These are phyloP conservation scores for Hippoglossus hippoglossus DNA, from an alignment of 2,797 vertebrate species.

Conservation along the genomic window DNA sequence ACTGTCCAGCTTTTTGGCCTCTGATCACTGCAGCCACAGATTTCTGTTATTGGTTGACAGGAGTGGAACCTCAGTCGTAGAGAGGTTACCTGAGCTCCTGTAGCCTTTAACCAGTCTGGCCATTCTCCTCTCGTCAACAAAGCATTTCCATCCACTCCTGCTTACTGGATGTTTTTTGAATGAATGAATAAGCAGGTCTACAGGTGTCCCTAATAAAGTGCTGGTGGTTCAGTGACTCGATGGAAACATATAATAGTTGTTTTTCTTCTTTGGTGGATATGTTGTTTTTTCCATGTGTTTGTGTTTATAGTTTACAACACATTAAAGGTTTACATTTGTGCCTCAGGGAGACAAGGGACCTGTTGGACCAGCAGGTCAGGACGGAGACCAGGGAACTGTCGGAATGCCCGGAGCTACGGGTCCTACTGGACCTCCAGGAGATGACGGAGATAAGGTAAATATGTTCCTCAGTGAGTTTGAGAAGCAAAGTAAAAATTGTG, in stretches of 20 bases:
- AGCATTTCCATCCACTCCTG: too few species aligned
- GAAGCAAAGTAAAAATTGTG: background rate
- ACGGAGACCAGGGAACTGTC: constrained; percentile 93
- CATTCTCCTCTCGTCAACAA: too few species aligned
- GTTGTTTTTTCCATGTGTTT: background rate
- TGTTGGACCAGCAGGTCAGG: constrained; percentile 92
- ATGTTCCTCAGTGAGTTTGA: background rate
- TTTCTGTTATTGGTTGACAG: too few species aligned
- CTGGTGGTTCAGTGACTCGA: background rate
- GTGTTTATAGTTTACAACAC: background rate
- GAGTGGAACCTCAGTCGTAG: too few species aligned
- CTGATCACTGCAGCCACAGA: too few species aligned
- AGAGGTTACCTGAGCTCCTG: too few species aligned
- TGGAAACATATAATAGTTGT: background rate
- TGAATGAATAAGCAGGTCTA: background rate
- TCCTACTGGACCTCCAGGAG: constrained; percentile 91
- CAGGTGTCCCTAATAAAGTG: constrained; percentile 1
- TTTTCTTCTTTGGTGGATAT: background rate
- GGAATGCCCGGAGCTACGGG: constrained; percentile 91
- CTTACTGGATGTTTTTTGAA: too few species aligned
- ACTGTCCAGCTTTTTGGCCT: too few species aligned
- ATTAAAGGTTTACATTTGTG: constrained; percentile 12
- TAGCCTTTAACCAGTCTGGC: too few species aligned
- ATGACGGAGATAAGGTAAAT: constrained; percentile 96
- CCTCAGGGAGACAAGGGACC: constrained; percentile 94